Evolutionary conservation across 2,888 invertebrate genomes (phyloP), one percentile per base, ranked within the genome.

Genomic region (Alviniconcha strummeri): DNA sequence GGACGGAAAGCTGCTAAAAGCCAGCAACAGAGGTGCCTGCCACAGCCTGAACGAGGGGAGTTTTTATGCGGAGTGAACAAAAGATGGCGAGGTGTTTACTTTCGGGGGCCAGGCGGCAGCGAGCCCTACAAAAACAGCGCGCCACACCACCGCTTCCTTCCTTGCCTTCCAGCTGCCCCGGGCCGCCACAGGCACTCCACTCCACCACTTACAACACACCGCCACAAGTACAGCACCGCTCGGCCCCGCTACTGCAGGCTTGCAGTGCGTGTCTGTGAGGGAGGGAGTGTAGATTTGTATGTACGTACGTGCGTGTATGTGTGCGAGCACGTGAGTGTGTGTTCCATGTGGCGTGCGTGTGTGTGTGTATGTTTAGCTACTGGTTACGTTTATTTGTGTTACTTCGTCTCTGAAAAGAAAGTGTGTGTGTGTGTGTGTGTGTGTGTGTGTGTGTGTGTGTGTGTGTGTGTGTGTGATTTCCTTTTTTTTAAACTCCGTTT

Each of bases 61-160:
- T 71, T 71, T 71, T 60, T 77, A 77, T 77, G 77, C 54, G 57
- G 9, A 57, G 75, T 17, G 82, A 82, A 82, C 82, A 82, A 82
- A 82, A 75, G 82, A 82, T 75, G 74, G 76, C 11, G 75, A 36
- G 67, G 52, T 82, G 82, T 82, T 82, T 75, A 82, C 82, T 69
- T 56, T 60, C 64, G 67, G 82, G 75, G 60, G 82, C 36, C n/a
- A 64, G 71, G 64, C 60, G 82, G 78, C 72, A n/a, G 67, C 52
- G 78, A 56, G 19, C 19, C 72, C 60, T 55, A n/a, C 57, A 57
- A 11, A 60, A 36, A 13, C 13, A 13, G 54, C n/a, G 4, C 1
- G 54, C 36, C 5, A 17, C 13, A 75, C 52, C 11, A 15, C 9
- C 6, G 5, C 15, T 17, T 69, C 69, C 69, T n/a, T n/a, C 69